Evolutionary conservation across 2,113 vertebrate genomes (phyloP).

Genomic region (Forbesichthys papilliferus): DNA sequence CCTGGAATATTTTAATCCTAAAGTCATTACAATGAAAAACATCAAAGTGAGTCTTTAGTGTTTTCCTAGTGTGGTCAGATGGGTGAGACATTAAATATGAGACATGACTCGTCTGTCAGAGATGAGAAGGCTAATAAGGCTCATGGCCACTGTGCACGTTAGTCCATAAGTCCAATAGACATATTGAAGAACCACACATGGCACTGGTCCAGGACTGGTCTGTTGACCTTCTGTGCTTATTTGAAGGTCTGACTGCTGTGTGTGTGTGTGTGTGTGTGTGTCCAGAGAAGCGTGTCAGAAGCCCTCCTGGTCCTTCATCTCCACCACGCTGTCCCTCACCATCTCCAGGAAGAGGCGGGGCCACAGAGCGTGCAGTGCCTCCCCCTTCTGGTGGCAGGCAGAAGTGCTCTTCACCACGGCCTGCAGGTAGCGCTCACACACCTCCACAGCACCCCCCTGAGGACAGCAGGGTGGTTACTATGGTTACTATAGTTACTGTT

Average conservation of each 20-base stretch:
- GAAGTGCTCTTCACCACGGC: slow-evolving; percentile 84
- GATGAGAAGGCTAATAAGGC: slow-evolving; percentile 34
- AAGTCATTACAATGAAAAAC: slow-evolving; percentile 66
- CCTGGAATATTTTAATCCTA: slow-evolving; percentile 73
- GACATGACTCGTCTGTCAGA: background rate
- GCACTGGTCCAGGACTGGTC: too few relatives aligned
- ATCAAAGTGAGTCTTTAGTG: slow-evolving; percentile 37
- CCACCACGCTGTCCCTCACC: slow-evolving; percentile 89
- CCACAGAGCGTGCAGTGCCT: slow-evolving; percentile 93
- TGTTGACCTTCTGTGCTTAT: too few relatives aligned
- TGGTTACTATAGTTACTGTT: too few relatives aligned
- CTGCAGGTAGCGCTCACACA: slow-evolving; percentile 78
- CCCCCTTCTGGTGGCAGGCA: slow-evolving; percentile 88
- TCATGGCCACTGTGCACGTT: slow-evolving; percentile 53
- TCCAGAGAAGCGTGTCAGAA: slow-evolving; percentile 87
- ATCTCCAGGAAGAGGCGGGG: slow-evolving; percentile 94
- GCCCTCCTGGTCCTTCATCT: slow-evolving; percentile 83
- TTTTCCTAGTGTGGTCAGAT: slow-evolving; percentile 1
- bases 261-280: slow-evolving; percentile 48
- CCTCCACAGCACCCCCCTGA: slow-evolving; percentile 68
- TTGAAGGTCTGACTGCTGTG: background rate
- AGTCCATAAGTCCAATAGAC: slow-evolving; percentile 4
- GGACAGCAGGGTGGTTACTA: slow-evolving; percentile 6
- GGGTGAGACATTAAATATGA: slow-evolving; percentile 38
- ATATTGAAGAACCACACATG: too few relatives aligned